Conservation (phyloP, 1,140 invertebrate genomes). For the Steinernema feltiae region DNA sequence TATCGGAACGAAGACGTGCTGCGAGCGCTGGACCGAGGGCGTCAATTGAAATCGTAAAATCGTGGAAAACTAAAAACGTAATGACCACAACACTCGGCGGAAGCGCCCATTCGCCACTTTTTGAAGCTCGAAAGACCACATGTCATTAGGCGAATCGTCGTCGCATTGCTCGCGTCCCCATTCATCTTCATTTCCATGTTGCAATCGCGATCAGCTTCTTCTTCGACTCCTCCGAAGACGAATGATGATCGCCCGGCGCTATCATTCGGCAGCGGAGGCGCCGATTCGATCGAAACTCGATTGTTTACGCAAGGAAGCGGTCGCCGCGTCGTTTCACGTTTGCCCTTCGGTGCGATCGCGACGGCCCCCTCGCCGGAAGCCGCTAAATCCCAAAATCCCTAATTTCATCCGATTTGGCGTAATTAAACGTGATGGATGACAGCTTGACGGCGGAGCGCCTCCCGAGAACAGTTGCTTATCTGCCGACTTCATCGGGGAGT, state of each 20-base stretch:
- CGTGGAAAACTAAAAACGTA: no score
- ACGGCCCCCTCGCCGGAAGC: neutral
- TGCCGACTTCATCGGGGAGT: neutral
- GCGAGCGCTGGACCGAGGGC: no score
- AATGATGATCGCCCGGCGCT: neutral
- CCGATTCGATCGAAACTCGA: neutral
- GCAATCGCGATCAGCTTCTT: slow-evolving; percentile 3
- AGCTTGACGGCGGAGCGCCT: neutral
- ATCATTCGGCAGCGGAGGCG: neutral
- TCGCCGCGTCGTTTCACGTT: neutral
- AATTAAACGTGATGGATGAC: slow-evolving; percentile 9
- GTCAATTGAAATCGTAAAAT: no score
- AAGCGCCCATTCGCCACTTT: neutral
- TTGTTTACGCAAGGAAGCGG: slow-evolving; percentile 6
- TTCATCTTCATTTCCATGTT: slow-evolving; percentile 14
- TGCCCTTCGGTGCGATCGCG: neutral
- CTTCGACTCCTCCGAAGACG: neutral
- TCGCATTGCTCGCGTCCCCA: neutral
- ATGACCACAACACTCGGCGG: neutral
- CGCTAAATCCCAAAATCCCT: neutral
- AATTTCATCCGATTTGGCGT: neutral
- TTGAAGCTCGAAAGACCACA: neutral
- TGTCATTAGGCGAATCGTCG: neutral
- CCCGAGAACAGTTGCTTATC: neutral
- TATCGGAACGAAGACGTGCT: neutral